Evolutionary conservation across 1,140 invertebrate genomes (phyloP), one percentile per base, ranked within the genome.

Genomic region (Solenopsis invicta): DNA sequence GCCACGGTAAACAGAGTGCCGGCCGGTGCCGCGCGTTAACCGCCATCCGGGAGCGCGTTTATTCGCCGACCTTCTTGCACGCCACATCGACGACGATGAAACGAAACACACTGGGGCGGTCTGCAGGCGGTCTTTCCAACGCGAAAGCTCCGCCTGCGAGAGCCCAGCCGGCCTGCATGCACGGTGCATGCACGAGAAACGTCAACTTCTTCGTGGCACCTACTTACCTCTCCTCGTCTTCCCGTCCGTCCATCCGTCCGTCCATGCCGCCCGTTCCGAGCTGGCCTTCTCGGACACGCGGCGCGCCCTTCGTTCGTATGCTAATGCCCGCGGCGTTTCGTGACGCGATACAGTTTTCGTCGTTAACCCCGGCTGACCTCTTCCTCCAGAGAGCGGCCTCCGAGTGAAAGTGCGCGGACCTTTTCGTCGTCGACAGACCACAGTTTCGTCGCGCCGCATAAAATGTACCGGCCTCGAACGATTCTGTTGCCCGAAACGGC

Each of bases 131-230:
- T 92, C 91, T 91, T 90, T 90, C 56, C 86, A 92, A 71, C 74
- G 64, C 75, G 74, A 92, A 92, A 91, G 91, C 91, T 92, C 91
- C 91, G 91, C 91, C 91, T 92, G 91, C 89, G 67, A 89, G 67
- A 89, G 76, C 37, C 45, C 29, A 80, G 48, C 90, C 82, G 62
- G 80, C 67, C 82, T 85, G 66, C 13, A 69, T 69, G 41, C 41
- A 85, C 82, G 54, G 67, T 91, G 84, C 81, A 89, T 82, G 85
- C 85, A 87, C 80, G 87, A 41, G 85, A 86, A 89, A 89, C 90
- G 86, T 92, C 88, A 86, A 86, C 72, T 80, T 85, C 86, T 84
- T 80, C 74, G 66, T 84, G 85, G 48, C 78, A 52, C 69, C 71
- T 87, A 54, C 41, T 69, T 62, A 61, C 81, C 52, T 86, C 52